These are phyloP conservation scores for Scolopax rusticola DNA, from an alignment of 2,797 vertebrate species.

Conservation along the genomic window DNA sequence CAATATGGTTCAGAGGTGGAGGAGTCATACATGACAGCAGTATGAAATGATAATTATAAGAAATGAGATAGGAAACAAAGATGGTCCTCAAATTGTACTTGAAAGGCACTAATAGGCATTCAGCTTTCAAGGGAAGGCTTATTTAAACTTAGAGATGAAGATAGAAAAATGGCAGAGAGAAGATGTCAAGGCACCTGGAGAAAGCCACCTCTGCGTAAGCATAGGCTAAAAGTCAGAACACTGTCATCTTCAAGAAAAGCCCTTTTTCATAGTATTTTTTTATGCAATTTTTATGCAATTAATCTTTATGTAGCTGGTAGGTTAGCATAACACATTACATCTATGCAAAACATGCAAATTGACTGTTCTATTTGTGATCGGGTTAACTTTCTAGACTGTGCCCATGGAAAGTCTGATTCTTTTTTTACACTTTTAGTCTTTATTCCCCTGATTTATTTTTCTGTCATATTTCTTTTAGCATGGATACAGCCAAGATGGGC, in stretches of 20 bases:
- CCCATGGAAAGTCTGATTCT: not conserved
- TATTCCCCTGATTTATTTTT: not conserved
- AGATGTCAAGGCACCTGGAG: not conserved
- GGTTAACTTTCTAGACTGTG: not conserved
- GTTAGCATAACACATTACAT: not conserved
- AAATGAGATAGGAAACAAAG: not conserved
- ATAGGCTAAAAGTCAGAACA: not conserved
- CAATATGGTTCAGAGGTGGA: not conserved
- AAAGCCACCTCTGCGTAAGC: not conserved
- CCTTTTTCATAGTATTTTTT: not conserved
- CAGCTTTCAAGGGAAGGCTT: not conserved
- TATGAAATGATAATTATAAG: not conserved
- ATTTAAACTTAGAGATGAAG: not conserved
- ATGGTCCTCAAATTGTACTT: not conserved
- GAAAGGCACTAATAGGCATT: not conserved
- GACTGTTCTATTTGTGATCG: not conserved
- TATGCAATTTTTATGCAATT: not conserved
- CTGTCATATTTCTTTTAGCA: not conserved
- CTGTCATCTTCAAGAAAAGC: not conserved
- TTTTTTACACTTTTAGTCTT: constrained; percentile 5
- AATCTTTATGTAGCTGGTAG: not conserved
- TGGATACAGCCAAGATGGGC: not conserved
- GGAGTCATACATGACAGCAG: not conserved
- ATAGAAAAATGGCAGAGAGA: not conserved
- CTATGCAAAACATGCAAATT: not conserved